Base-by-base conservation (phyloP, 1,140 invertebrate genomes). In the Cotesia chilonis region DNA sequence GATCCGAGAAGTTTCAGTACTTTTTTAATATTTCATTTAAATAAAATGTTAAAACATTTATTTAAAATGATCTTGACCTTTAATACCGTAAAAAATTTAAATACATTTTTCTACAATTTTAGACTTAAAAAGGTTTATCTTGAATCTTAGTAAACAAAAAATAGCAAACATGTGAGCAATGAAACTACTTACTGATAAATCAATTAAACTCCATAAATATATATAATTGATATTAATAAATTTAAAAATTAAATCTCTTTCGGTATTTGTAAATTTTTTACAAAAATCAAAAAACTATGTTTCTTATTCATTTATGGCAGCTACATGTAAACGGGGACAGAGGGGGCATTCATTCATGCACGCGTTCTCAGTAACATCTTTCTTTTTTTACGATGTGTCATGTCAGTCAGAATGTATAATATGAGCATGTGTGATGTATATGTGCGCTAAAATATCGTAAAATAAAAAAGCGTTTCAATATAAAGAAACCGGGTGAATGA, bases 301-400 rank as follows among this genome's bases (percentile, higher is more conserved):
- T 74, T 70, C 70, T 74, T 57, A 70, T 37, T 60, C 55, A 64
- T 47, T 52, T 38, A 54, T 63, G 52, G n/a, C 35, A 61, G 60
- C 60, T 20, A 61, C 60, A 47, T 47, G 17, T 4, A 36, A 61
- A 59, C 12, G 73, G 73, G 74, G 73, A 75, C 76, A 81, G 80
- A 82, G 79, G 78, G 80, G 76, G 74, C 80, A 80, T 84, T 85
- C 84, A 85, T 85, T 84, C 82, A 84, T 83, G 75, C 81, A 78
- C 79, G 76, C 77, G 80, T 84, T 84, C 82, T 76, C 79, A 76
- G 83, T 83, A 84, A 73, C 76, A 78, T 74, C 55, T 65, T 6
- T 47, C 36, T 14, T 61, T 36, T 36, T 17, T 52, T 10, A 28
- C 17, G 7, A 14, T 35, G 36, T 47, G 17, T 65, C 9, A 35